Conservation (phyloP, 2,888 invertebrate species). For the Habrosyne pyritoides region DNA sequence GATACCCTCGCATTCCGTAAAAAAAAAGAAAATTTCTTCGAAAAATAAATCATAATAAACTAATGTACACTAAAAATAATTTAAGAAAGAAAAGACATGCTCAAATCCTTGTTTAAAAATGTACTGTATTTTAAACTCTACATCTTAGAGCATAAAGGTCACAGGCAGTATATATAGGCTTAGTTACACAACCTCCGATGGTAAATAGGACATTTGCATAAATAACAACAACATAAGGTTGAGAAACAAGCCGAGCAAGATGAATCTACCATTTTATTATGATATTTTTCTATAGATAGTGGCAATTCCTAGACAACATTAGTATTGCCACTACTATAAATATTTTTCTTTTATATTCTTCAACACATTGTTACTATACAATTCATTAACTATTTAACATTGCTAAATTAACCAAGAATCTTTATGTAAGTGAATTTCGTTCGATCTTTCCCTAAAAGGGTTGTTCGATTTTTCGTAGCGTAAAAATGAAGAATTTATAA, state of each 20-base stretch:
- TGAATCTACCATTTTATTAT: neutral
- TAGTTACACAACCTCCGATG: neutral
- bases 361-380: neutral
- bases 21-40: neutral
- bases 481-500: no score
- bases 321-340: neutral
- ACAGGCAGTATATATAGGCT: neutral
- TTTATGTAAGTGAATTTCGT: neutral
- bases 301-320: neutral
- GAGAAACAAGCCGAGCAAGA: neutral
- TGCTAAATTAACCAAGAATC: neutral
- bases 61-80: conserved; percentile 9
- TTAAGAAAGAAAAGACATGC: conserved; percentile 5
- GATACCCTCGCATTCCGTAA: neutral
- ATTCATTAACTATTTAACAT: neutral
- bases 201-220: neutral
- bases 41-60: conserved; percentile 1
- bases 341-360: neutral
- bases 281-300: neutral
- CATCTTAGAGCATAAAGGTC: neutral
- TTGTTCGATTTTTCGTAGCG: no score
- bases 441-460: neutral
- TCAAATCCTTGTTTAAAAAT: neutral
- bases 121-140: neutral
- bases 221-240: neutral